Base-by-base conservation (phyloP, 2,797 vertebrate genomes). In the Scolopax rusticola region DNA sequence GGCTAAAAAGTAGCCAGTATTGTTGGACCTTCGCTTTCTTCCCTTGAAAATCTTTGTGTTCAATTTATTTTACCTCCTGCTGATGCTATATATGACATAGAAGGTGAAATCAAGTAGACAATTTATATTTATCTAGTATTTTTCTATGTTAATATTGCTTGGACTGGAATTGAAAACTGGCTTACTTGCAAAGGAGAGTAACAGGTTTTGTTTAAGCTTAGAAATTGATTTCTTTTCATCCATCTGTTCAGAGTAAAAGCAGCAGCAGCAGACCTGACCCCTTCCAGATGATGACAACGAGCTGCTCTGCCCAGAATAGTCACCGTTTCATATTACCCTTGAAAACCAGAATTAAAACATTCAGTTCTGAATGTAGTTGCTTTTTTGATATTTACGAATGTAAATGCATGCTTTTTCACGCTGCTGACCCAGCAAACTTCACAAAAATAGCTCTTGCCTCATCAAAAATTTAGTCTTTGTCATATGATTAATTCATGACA, bases 391-490 rank as follows among this genome's bases (percentile, higher is more conserved):
- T 68, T 89, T 73, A 69, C 0, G 2, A 63, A 16, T 70, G 11
- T n/a, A n/a, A 81, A 78, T 43, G 38, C 18, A 53, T 81, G 30
- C 1, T 38, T 61, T 87, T 64, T 60, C 40, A 25, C 47, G 41
- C 28, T 83, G 30, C 53, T 75, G 41, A 56, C 53, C 33, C 43
- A 83, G 43, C 82, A 83, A 89, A 75, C 38, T 76, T 81, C 45
- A 84, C 41, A 90, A 89, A 86, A 50, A 73, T 23, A 82, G n/a
- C 36, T 90, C 77, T 84, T 60, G 54, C 47, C 25, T 94, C 40
- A 80, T 95, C 28, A 83, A 87, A 91, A 93, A 91, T 81, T 45
- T 89, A 82, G 25, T 75, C 43, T 86, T 73, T 69, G 18, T 89
- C 56, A 40, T 51, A 73, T 76, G 57, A 90, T 84, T 90, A 88